Percentiles rank a stretch among this genome's conserved stretches.
Conservation (phyloP, 2,797 vertebrate species). For the Anomalospiza imberbis region DNA sequence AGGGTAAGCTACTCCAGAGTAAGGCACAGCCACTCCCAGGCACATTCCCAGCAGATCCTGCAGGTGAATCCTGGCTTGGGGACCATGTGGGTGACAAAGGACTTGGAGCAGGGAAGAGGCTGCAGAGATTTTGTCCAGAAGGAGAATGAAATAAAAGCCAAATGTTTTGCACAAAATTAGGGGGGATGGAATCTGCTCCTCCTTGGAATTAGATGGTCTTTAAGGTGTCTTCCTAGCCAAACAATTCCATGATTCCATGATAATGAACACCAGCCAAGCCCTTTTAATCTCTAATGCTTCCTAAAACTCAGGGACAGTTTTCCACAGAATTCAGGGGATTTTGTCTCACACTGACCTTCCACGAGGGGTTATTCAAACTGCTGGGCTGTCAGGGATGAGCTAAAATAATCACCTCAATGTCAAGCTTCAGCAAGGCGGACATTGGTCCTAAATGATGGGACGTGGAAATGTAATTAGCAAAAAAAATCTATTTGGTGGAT, state of each 20-base stretch:
- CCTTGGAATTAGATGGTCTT: not conserved
- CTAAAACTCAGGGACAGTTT: not conserved
- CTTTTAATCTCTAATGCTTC: not conserved
- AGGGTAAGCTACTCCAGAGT: not conserved
- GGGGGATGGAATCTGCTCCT: not conserved
- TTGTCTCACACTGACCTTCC: not conserved
- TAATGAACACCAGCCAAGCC: not conserved
- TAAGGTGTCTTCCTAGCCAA: not conserved
- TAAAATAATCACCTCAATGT: fast-evolving
- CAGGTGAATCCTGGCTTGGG: not conserved
- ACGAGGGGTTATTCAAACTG: not conserved
- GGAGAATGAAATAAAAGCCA: not conserved
- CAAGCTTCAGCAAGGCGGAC: not conserved
- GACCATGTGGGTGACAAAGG: not conserved
- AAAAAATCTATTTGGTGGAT: not conserved
- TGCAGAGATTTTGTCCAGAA: not conserved
- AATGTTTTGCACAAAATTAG: not conserved
- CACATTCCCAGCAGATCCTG: not conserved
- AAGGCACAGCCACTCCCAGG: not conserved
- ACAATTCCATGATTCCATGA: not conserved
- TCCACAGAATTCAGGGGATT: not conserved
- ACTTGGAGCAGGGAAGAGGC: not conserved
- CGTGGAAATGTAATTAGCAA: fast-evolving
- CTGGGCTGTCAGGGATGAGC: not conserved
- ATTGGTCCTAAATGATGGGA: not conserved